Base-by-base conservation (phyloP, 92 coral and sea anemone species). In the Epizoanthus stellaris region DNA sequence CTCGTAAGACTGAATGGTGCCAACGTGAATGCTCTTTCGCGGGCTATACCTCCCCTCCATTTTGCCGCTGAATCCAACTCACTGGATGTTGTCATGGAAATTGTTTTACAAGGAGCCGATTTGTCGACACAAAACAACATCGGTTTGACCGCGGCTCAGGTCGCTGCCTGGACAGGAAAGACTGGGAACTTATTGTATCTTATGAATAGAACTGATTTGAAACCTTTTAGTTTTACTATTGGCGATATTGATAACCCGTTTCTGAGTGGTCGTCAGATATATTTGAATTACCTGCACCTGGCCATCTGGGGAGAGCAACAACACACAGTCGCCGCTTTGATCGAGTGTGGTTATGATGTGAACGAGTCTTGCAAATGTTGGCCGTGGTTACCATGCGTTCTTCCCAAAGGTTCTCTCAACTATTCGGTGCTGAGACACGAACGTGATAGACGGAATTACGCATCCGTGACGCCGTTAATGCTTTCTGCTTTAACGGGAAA, bases 91-190 rank as follows among this genome's bases (percentile, higher is more conserved):
- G 36, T 30, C 36, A 30, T 9, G 20, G 66, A 60, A 23, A 16
- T 60, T 5, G 3, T 60, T 5, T 17, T 23, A 16, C 16, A 60
- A 16, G 66, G 66, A 11, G 66, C 66, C 16, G 21, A 5, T 54
- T 76, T 60, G 82, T 76, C 5, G 40, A 76, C 82, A 34, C 58
- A 76, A 39, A 38, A 76, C 69, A 20, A 17, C 13, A 68, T 58
- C 20, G 70, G 68, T 3, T 60, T 76, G 4, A 76, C 82, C 4
- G 82, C 66, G 6, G 25, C 20, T 9, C 16, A 17, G 16, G 20
- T 60, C 6, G 66, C 66, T 14, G 66, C 66, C 16, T 60, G 66
- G 66, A 17, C 2, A 14, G 66, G 66, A 19, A 19, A 23, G 4
- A 60, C 66, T 14, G 66, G 20, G 16, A 60, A 60, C 7, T 19